phyloP scores from a whole-genome alignment of 2,888 invertebrate species.

The Rhorus exstirpatorius region DNA sequence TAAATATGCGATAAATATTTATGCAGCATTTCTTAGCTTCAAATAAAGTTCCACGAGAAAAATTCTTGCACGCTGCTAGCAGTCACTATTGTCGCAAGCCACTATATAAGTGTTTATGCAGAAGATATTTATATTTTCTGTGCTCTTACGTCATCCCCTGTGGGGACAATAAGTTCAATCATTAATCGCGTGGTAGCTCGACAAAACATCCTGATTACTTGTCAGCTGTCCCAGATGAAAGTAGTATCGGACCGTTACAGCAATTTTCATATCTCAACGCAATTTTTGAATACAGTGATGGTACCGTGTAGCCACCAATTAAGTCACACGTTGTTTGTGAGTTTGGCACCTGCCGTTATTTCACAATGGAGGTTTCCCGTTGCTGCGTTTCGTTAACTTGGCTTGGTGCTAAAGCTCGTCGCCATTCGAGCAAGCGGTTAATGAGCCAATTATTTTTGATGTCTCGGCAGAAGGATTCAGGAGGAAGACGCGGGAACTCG shows the following conservation, averaged over 20 bases:
- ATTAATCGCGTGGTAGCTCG: background rate
- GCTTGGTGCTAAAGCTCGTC: background rate
- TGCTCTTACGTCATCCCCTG: no score
- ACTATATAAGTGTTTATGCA: background rate
- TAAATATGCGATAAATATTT: background rate
- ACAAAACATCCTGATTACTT: background rate
- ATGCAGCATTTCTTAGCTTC: background rate
- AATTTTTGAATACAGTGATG: background rate
- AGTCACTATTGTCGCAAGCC: background rate
- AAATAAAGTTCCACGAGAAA: background rate
- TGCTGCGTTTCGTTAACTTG: conserved; percentile 5
- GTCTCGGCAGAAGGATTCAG: conserved; percentile 5
- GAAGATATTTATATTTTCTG: no score
- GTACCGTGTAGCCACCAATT: conserved; percentile 4
- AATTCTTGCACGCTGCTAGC: background rate
- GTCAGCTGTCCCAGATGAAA: background rate
- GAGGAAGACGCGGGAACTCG: conserved; percentile 3
- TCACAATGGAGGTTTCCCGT: conserved; percentile 9
- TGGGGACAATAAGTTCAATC: background rate
- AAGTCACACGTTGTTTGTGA: conserved; percentile 5
- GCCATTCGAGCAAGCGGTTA: conserved; percentile 37
- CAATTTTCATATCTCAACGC: background rate
- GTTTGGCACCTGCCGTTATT: conserved; percentile 31
- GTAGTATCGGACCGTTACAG: background rate
- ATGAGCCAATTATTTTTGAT: conserved; percentile 56